Evolutionary conservation across 2,113 vertebrate species (phyloP).

Genomic region (Prionailurus viverrinus): DNA sequence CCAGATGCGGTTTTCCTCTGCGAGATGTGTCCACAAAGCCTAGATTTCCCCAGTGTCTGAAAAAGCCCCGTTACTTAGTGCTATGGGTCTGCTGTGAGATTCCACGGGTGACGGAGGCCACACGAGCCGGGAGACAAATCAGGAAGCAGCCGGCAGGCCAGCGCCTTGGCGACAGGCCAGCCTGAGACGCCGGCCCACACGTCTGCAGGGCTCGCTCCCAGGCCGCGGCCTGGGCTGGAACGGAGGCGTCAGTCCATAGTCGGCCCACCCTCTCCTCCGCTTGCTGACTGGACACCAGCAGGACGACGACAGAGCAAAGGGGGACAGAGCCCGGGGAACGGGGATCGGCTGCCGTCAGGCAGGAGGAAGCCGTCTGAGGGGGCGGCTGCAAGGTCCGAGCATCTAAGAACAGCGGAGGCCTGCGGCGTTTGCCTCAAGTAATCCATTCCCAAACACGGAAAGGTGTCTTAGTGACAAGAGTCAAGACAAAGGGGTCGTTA

Average conservation of each 20-base stretch:
- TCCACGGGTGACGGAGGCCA: too few relatives aligned
- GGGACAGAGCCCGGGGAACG: neutral
- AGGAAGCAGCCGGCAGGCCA: neutral
- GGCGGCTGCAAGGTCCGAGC: rapidly evolving
- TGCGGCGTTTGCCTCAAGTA: rapidly evolving
- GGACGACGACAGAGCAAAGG: neutral
- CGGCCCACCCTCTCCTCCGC: neutral
- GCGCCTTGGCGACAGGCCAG: neutral
- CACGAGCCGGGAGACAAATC: too few relatives aligned
- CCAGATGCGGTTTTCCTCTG: neutral
- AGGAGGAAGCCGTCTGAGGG: neutral
- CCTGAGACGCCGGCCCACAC: neutral
- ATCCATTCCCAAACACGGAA: too few relatives aligned
- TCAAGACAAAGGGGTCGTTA: neutral
- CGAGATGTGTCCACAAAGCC: neutral
- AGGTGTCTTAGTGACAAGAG: neutral
- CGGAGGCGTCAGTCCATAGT: neutral
- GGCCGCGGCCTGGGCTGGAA: neutral
- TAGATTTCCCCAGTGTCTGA: neutral
- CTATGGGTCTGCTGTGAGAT: rapidly evolving
- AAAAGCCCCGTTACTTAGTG: neutral
- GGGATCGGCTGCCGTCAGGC: too few relatives aligned
- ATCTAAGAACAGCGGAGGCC: neutral
- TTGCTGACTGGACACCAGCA: neutral
- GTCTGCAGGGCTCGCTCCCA: too few relatives aligned